Percentiles rank a stretch among this genome's conserved stretches.
Conservation (phyloP, 2,113 vertebrate genomes). For the Ascaphus truei region DNA sequence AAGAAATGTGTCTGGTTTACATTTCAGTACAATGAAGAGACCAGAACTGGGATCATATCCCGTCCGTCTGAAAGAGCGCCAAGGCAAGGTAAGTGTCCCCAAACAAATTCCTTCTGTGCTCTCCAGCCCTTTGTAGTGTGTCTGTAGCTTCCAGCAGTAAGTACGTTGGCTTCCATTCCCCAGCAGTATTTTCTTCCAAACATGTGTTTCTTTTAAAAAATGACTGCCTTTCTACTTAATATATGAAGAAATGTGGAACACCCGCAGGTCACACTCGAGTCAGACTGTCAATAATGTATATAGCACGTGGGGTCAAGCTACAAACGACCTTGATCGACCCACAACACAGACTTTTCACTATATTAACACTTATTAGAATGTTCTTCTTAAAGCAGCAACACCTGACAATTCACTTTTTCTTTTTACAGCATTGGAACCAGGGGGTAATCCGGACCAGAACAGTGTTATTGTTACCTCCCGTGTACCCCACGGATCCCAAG, state of each 20-base stretch:
- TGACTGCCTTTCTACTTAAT: conserved; percentile 9
- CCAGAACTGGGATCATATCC: not conserved
- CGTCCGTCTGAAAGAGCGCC: not conserved
- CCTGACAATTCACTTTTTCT: too few species aligned
- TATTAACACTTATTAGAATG: too few species aligned
- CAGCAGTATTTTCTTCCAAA: not conserved
- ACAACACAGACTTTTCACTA: too few species aligned
- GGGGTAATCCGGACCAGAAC: too few species aligned
- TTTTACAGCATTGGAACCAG: too few species aligned
- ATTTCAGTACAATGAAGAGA: not conserved
- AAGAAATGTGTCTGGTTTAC: not conserved
- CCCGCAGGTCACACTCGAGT: conserved; percentile 7
- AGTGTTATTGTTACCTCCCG: too few species aligned
- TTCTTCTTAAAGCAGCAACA: too few species aligned
- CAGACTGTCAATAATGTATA: not conserved
- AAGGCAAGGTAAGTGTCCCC: not conserved
- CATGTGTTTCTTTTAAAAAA: conserved; percentile 24
- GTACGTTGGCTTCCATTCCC: conserved; percentile 8
- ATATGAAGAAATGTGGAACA: not conserved
- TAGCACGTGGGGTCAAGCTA: too few species aligned
- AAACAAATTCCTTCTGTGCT: not conserved
- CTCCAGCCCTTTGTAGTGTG: not conserved
- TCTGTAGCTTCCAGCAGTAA: not conserved
- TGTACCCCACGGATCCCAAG: too few species aligned
- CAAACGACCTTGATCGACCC: too few species aligned